Evolutionary conservation across 2,797 vertebrate species (phyloP).

Genomic region (Chelon labrosus): DNA sequence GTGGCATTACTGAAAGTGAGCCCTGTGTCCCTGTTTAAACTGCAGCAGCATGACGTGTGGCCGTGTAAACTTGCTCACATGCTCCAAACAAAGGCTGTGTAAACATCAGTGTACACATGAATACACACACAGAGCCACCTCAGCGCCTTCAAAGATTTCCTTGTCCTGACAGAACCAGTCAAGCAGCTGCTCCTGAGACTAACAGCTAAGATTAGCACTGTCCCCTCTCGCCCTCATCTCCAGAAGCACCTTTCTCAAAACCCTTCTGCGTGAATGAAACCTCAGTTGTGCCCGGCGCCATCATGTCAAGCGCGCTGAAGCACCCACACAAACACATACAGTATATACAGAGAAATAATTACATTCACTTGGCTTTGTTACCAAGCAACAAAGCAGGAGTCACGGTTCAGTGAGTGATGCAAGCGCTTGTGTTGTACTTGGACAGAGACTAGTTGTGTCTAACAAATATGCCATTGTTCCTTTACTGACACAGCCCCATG

Average conservation of each 20-base stretch:
- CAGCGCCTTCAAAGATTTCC: constrained; percentile 27
- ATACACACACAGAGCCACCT: constrained; percentile 28
- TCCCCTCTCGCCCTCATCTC: constrained; percentile 22
- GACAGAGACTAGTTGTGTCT: constrained; percentile 61
- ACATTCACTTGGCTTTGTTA: constrained; percentile 54
- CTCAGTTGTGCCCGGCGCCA: constrained; percentile 18
- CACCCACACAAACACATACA: constrained; percentile 31
- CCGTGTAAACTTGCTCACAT: constrained; percentile 1
- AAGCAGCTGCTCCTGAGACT: constrained; percentile 43
- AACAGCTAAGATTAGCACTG: constrained; percentile 33
- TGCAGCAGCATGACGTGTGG: background rate
- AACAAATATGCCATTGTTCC: constrained; percentile 69
- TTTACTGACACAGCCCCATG: constrained; percentile 41
- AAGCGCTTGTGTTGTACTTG: constrained; percentile 53
- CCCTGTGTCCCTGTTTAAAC: background rate
- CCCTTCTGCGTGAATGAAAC: constrained; percentile 41
- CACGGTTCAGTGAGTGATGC: constrained; percentile 45
- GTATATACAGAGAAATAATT: constrained; percentile 10
- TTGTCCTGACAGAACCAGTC: constrained; percentile 64
- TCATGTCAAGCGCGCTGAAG: constrained; percentile 14
- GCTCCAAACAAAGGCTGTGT: constrained; percentile 1
- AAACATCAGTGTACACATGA: background rate
- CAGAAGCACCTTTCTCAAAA: constrained; percentile 30
- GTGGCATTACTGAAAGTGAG: background rate
- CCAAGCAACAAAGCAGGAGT: constrained; percentile 65